phyloP scores from a whole-genome alignment of 2,113 vertebrate genomes.

The Ptychochromis oligacanthus region DNA sequence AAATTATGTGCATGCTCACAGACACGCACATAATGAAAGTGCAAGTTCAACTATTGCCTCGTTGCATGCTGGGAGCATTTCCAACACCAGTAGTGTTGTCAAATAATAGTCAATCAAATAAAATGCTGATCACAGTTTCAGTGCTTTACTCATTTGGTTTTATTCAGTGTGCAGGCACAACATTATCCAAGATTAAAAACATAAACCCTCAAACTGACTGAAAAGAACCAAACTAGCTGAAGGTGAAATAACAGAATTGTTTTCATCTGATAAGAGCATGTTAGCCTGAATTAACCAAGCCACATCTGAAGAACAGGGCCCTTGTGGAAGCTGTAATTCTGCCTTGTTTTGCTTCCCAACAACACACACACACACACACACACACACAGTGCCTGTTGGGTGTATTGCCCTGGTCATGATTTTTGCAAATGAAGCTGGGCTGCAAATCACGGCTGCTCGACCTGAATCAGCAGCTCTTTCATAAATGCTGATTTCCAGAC shows the following conservation, averaged over 20 bases:
- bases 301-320: neutral
- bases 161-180: too few species aligned
- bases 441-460: conserved; percentile 64
- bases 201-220: neutral
- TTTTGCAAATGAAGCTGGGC: conserved; percentile 72
- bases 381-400: conserved; percentile 34
- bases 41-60: neutral
- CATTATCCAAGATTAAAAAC: neutral
- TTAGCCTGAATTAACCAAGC: neutral
- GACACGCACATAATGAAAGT: neutral
- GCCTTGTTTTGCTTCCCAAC: neutral
- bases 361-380: conserved; percentile 15
- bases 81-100: too few species aligned
- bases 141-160: neutral
- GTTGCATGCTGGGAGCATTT: neutral
- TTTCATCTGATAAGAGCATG: neutral
- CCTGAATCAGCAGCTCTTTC: conserved; percentile 76
- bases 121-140: neutral
- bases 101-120: neutral
- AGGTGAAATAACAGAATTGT: neutral
- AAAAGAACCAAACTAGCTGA: neutral
- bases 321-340: conserved; percentile 39
- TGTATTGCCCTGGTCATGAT: conserved; percentile 66
- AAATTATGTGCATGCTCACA: neutral
- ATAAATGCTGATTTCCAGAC: conserved; percentile 64